Conservation (phyloP, 2,888 invertebrate species). For the Cordilura impudica region DNA sequence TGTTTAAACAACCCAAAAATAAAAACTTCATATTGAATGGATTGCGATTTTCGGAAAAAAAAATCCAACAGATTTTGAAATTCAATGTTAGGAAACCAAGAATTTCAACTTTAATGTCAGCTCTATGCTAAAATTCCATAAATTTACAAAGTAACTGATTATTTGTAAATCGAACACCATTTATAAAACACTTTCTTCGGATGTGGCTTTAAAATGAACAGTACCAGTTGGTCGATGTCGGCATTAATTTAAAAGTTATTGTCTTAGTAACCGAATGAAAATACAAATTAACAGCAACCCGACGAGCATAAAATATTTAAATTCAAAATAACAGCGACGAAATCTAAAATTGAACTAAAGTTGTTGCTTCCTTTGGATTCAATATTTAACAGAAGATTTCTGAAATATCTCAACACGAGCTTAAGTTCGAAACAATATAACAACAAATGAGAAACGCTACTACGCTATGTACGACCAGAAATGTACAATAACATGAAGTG, state of each 20-base stretch:
- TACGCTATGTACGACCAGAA: slow-evolving; percentile 1
- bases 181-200: slow-evolving; percentile 27
- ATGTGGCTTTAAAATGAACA: background rate
- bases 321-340: slow-evolving; percentile 18
- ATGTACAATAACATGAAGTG: slow-evolving; percentile 15
- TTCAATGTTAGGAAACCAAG: slow-evolving; percentile 49
- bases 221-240: background rate
- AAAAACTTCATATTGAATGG: slow-evolving; percentile 49
- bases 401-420: slow-evolving; percentile 48
- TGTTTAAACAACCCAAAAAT: slow-evolving; percentile 52
- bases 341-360: slow-evolving; percentile 74
- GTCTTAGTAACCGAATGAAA: slow-evolving; percentile 41
- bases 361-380: slow-evolving; percentile 72
- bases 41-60: background rate
- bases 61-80: background rate
- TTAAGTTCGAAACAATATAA: no score
- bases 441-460: slow-evolving; percentile 29
- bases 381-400: slow-evolving; percentile 68
- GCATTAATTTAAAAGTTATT: background rate
- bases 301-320: background rate
- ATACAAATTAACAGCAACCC: slow-evolving; percentile 51
- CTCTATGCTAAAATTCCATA: slow-evolving; percentile 63
- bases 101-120: background rate
- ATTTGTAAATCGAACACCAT: slow-evolving; percentile 61
- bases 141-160: slow-evolving; percentile 60